Evolutionary conservation across 2,888 invertebrate genomes (phyloP).

Genomic region (Rotaria macrura): DNA sequence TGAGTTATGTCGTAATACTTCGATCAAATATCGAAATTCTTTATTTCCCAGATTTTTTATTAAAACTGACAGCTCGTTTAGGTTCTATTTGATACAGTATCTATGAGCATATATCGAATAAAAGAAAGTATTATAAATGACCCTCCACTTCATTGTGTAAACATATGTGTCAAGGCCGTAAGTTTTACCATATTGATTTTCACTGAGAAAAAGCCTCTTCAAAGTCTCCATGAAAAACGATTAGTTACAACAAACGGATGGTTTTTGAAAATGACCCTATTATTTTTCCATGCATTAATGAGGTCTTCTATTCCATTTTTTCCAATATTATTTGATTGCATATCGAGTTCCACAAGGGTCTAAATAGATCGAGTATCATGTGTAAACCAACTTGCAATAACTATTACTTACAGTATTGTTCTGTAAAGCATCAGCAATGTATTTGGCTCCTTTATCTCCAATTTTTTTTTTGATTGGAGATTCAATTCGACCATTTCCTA

Average conservation of each 20-base stretch:
- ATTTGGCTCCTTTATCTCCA: no score
- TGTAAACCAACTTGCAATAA: background rate
- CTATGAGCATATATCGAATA: background rate
- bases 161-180: background rate
- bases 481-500: no score
- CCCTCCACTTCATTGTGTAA: background rate
- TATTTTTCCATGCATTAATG: background rate
- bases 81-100: background rate
- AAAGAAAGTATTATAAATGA: background rate
- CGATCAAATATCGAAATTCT: background rate
- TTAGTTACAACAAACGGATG: background rate
- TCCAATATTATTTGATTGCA: background rate
- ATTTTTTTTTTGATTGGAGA: no score
- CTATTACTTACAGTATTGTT: background rate
- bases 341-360: background rate
- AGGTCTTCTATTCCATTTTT: background rate
- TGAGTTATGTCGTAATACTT: background rate
- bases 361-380: background rate
- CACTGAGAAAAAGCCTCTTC: background rate
- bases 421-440: no score
- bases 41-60: background rate
- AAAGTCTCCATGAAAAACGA: background rate
- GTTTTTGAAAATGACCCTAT: background rate
- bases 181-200: background rate
- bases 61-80: background rate